phyloP scores from a whole-genome alignment of 2,797 vertebrate genomes.

The Alectoris magna region DNA sequence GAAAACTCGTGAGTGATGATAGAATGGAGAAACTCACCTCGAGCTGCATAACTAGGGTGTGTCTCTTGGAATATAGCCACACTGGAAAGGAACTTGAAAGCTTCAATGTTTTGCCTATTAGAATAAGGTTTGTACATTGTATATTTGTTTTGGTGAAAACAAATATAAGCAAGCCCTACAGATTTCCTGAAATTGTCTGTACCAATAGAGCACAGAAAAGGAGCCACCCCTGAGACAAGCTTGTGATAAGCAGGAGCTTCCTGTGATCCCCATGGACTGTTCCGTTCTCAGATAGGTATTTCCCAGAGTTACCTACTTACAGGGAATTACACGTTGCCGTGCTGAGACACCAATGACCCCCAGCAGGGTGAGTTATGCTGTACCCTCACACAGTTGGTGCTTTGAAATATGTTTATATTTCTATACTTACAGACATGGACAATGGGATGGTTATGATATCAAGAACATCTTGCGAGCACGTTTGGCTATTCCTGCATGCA shows the following conservation, averaged over 20 bases:
- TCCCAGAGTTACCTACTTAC: background rate
- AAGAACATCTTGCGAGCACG: background rate
- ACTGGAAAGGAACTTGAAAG: background rate
- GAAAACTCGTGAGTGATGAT: background rate
- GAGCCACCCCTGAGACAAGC: background rate
- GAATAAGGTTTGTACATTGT: background rate
- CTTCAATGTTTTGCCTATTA: background rate
- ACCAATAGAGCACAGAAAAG: background rate
- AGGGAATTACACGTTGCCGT: background rate
- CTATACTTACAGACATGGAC: background rate
- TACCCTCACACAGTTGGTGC: background rate
- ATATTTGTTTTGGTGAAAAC: background rate
- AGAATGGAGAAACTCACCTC: background rate
- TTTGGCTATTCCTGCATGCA: conserved; percentile 13
- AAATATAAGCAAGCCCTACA: background rate
- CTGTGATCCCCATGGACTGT: background rate
- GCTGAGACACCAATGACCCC: background rate
- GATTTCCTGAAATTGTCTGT: background rate
- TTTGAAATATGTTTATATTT: conserved; percentile 19
- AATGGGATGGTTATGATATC: background rate
- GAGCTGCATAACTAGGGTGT: background rate
- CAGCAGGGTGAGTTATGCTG: conserved; percentile 3
- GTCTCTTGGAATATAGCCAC: background rate
- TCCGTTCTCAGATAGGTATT: background rate
- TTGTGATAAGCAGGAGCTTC: background rate